Percentiles rank a stretch among this genome's conserved stretches.
These are phyloP conservation scores for Ginglymostoma cirratum DNA, from an alignment of 2,113 vertebrate species.

Conservation along the genomic window DNA sequence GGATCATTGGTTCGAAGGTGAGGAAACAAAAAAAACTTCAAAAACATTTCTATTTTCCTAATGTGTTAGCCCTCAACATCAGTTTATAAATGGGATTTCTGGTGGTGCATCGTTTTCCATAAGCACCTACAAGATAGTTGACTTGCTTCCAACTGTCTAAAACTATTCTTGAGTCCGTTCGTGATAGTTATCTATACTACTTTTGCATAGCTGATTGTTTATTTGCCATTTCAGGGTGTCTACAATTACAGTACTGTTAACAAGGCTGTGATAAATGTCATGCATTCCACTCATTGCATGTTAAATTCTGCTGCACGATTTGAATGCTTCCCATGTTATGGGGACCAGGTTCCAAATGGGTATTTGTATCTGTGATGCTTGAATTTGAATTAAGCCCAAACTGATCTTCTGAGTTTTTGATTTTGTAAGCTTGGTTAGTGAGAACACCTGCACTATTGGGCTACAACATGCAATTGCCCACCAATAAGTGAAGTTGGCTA, in stretches of 20 bases:
- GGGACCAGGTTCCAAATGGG: neutral
- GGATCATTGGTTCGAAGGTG: constrained; percentile 46
- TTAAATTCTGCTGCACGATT: neutral
- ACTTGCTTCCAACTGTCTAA: neutral
- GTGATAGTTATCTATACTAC: neutral
- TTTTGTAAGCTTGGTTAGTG: neutral
- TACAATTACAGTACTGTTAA: neutral
- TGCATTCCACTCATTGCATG: neutral
- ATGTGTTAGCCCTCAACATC: neutral
- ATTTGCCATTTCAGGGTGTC: neutral
- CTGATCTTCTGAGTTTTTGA: neutral
- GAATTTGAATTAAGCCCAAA: neutral
- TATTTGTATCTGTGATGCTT: neutral
- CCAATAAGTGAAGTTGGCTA: neutral
- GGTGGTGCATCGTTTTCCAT: neutral
- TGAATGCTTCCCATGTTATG: neutral
- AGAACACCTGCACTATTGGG: neutral
- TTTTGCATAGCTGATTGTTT: neutral
- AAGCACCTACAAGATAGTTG: neutral
- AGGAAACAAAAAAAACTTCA: neutral
- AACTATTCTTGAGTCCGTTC: neutral
- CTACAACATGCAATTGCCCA: neutral
- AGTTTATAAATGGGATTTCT: neutral
- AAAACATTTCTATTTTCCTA: neutral
- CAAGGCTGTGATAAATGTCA: neutral